Evolutionary conservation across 2,113 vertebrate genomes (phyloP), one percentile per base, ranked within the genome.

Genomic region (Tinamus guttatus): DNA sequence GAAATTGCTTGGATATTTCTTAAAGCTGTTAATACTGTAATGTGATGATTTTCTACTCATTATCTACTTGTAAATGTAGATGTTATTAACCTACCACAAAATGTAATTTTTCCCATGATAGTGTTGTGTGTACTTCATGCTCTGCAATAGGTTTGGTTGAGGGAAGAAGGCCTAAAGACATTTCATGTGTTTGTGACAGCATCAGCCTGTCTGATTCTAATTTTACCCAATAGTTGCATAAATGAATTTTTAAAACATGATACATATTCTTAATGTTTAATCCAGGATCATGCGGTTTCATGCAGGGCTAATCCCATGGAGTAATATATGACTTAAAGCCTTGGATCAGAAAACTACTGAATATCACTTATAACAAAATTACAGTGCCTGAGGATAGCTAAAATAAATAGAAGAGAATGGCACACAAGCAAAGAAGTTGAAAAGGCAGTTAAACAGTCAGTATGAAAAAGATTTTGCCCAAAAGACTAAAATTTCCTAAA

Each of bases 181-280:
- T 89, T 95, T 86, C 90, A 83, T 91, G 80, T 38, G 76, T 64
- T 70, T 95, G 73, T 91, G 93, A 91, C 87, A 93, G 93, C 87
- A 95, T 94, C 93, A 95, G 83, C 59, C 91, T 95, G 85, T 94
- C 91, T 94, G 89, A 95, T 75, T 91, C 94, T 95, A 95, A 95
- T 95, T 97, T 97, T 97, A 91, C 51, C 68, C 91, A 75, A 93
- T 8, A 94, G 91, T 93, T 96, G 76, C 81, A 94, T 70, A 95
- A 95, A 96, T 94, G 89, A 93, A 94, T 96, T 97, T 97, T 95
- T 97, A 93, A 88, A 96, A 96, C 77, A 95, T 92, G 94, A 96
- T 95, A 94, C 58, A 88, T 96, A 94, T 90, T 96, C 80, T 81
- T 96, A 94, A 96, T 88, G 87, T 92, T 80, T 93, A 92, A 94